Evolutionary conservation across 2,797 vertebrate species (phyloP), one percentile per base, ranked within the genome.

Genomic region (Hippopotamyrus pictus): DNA sequence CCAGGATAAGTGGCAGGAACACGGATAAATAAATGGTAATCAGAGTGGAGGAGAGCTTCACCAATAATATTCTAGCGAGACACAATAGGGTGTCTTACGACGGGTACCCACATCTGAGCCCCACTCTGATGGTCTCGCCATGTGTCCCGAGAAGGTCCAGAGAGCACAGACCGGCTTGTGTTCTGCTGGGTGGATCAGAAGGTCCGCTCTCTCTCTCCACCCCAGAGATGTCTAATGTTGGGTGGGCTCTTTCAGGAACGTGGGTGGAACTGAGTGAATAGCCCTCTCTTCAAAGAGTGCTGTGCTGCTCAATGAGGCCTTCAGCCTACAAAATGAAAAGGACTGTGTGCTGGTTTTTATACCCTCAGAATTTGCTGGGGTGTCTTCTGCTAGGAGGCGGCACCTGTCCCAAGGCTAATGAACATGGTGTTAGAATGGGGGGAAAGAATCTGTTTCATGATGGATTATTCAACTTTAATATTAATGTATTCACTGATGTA

Each of bases 221-320:
- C 41, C 37, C 37, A n/a, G 73, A 79, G 73, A 79, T 79, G 37
- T 79, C 37, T 79, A 79, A 41, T 79, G 73, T 79, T 79, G 73
- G 41, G 73, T 79, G 73, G 73, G 19, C 73, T 41, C 73, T 9
- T 79, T 44, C 73, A 46, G 37, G 73, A 46, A 19, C 41, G 73
- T 79, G 73, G 73, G 73, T 79, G 73, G 73, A 79, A 79, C 14
- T 79, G 17, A 79, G 73, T 79, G 73, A 79, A 79, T 79, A 79
- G 73, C 73, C 33, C 37, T 79, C 33, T 79, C 73, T 79, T 79
- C 73, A 79, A 79, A 79, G 65, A 73, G 29, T 37, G 65, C 65
- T 37, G 5, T 14, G 12, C 29, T 37, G 73, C 41, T 79, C 41
- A 46, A n/a, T 46, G 73, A 79, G 41, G 41, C 41, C 73, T 79